These are phyloP conservation scores for Isoperla grammatica DNA, from an alignment of 2,888 invertebrate genomes.

Conservation along the genomic window DNA sequence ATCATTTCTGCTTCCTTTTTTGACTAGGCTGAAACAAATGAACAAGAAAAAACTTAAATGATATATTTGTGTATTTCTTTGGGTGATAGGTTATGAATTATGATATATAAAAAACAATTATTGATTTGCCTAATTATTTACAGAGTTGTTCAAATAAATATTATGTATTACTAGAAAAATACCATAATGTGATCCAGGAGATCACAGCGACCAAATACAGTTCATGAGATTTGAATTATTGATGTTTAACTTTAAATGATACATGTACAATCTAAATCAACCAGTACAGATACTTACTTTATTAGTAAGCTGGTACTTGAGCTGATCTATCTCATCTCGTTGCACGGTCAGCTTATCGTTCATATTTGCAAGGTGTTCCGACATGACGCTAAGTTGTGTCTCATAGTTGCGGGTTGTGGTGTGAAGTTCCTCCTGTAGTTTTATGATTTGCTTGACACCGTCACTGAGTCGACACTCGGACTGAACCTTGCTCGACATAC, in stretches of 20 bases:
- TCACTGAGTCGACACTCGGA: constrained; percentile 51
- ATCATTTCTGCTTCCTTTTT: constrained; percentile 28
- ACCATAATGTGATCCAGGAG: too few species aligned
- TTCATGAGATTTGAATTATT: too few species aligned
- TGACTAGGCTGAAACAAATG: constrained; percentile 24
- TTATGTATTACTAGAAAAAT: too few species aligned
- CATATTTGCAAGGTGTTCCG: constrained; percentile 69
- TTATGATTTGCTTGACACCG: constrained; percentile 44
- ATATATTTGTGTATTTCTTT: too few species aligned
- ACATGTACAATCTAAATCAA: too few species aligned
- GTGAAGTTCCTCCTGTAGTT: constrained; percentile 62
- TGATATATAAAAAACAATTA: too few species aligned
- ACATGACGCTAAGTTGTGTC: constrained; percentile 66
- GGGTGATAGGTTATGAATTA: too few species aligned
- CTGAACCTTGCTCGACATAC: constrained; percentile 49
- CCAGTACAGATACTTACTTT: not conserved
- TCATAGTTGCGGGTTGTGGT: constrained; percentile 60
- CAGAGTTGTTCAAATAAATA: too few species aligned
- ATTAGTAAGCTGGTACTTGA: constrained; percentile 54
- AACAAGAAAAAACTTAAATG: not conserved
- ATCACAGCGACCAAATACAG: too few species aligned
- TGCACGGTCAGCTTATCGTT: constrained; percentile 80
- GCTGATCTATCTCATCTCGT: constrained; percentile 69
- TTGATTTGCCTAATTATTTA: too few species aligned
- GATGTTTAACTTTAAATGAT: too few species aligned